Evolutionary conservation across 2,113 vertebrate genomes (phyloP), one percentile per base, ranked within the genome.

Genomic region (Pteruthius melanotis): DNA sequence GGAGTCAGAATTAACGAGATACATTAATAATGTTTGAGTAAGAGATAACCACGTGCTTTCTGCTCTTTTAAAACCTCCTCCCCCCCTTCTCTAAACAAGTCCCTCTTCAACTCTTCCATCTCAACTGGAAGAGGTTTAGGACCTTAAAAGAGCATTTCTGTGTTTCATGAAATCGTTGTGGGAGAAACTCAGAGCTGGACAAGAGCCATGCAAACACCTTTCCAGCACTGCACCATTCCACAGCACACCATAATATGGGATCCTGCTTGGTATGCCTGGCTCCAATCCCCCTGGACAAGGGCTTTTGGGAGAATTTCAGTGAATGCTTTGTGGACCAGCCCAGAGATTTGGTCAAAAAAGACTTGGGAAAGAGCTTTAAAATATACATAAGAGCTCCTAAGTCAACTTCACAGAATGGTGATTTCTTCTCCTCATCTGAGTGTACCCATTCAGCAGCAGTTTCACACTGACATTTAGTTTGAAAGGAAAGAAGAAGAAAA

Each of bases 381-480:
- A 76, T 11, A 71, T 1, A 54, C 5, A 4, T 31, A 33, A 84
- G 30, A 4, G 52, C 71, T 71, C 23, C 4, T 5, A 92, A 54
- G 19, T 10, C 20, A 14, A 7, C 39, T 90, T 71, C 42, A 54
- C 31, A 47, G 54, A 11, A 37, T 8, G 30, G 30, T 77, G 47
- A 63, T 86, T 76, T 85, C 63, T 82, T 33, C 79, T 86, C 71
- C 81, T 13, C 9, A 47, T 35, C 71, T 45, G 61, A 89, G 31
- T 53, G 49, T 0, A 15, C 40, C 15, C 8, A 37, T 27, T 78
- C 37, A 57, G 70, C 39, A 72, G 66, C 52, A 88, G 75, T 95
- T 94, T 95, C 90, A 83, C 47, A 63, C 10, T 80, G 92, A 93
- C 79, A 94, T 88, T 93, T 78, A 84, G 33, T 44, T 80, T 59